These are phyloP conservation scores for Wiebesia pumilae DNA, from an alignment of 1,140 invertebrate species.

Conservation along the genomic window DNA sequence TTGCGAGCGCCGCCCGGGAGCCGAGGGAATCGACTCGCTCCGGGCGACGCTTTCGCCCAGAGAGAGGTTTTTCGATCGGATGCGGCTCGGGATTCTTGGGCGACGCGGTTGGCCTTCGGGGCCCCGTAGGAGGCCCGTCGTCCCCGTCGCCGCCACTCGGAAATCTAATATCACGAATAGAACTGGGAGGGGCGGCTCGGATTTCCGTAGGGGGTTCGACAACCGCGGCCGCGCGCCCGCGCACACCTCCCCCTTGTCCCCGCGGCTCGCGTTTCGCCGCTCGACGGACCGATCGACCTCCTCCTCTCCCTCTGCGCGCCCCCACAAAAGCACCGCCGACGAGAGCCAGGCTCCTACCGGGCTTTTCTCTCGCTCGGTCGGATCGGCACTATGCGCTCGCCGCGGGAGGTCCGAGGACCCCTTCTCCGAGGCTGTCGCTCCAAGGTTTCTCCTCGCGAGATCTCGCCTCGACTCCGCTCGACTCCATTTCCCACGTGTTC, in stretches of 20 bases:
- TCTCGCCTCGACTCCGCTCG: neutral
- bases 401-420: neutral
- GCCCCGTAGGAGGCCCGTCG: too few relatives aligned
- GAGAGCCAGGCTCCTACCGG: neutral
- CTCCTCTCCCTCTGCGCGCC: neutral
- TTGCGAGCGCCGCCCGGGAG: neutral
- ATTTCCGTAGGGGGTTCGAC: slow-evolving; percentile 27
- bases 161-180: slow-evolving; percentile 49
- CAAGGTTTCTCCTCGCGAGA: neutral
- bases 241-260: neutral
- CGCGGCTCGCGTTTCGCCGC: neutral
- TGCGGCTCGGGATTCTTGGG: neutral
- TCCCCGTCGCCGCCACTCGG: neutral
- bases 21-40: neutral
- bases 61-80: too few relatives aligned
- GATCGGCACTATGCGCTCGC: neutral
- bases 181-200: slow-evolving; percentile 44
- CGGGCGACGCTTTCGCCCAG: neutral
- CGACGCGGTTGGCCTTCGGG: neutral
- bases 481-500: too few relatives aligned
- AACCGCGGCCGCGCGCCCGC: neutral
- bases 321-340: slow-evolving; percentile 2
- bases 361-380: slow-evolving; percentile 51
- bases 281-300: slow-evolving; percentile 4
- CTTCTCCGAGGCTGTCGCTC: neutral